Evolutionary conservation across 1,140 invertebrate genomes (phyloP).

Genomic region (Sycophila sp.): DNA sequence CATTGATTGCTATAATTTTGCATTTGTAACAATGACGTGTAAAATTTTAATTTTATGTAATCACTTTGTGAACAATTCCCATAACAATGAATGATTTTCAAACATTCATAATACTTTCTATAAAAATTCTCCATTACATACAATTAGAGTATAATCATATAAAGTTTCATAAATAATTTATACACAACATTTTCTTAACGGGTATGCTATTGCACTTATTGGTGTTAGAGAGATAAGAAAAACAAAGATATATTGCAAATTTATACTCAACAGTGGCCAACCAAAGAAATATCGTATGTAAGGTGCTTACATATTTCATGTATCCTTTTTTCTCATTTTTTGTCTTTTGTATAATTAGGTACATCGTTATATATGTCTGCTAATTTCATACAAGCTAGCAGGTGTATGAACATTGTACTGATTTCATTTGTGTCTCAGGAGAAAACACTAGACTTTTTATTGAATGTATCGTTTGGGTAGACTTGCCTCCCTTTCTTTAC

Average conservation of each 20-base stretch:
- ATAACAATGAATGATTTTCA: slow-evolving; percentile 3
- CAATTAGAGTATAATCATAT: slow-evolving; percentile 22
- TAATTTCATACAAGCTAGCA: slow-evolving; percentile 46
- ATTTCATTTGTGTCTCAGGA: slow-evolving; percentile 35
- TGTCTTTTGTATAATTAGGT: slow-evolving; percentile 33
- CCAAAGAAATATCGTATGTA: not conserved
- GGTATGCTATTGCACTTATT: too few species aligned
- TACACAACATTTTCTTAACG: slow-evolving; percentile 9
- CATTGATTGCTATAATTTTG: not conserved
- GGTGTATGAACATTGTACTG: slow-evolving; percentile 50
- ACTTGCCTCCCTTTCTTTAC: slow-evolving; percentile 26
- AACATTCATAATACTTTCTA: not conserved
- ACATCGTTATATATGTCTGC: slow-evolving; percentile 33
- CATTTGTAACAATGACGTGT: not conserved
- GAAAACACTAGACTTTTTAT: slow-evolving; percentile 4
- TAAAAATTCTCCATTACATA: not conserved
- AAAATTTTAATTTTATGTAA: slow-evolving; percentile 6
- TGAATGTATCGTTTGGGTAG: slow-evolving; percentile 38
- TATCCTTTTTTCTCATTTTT: slow-evolving; percentile 27
- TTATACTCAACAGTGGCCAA: not conserved
- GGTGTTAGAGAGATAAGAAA: too few species aligned
- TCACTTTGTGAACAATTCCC: slow-evolving; percentile 5
- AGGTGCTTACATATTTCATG: slow-evolving; percentile 30
- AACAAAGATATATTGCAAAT: slow-evolving; percentile 28
- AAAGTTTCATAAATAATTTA: slow-evolving; percentile 29